Evolutionary conservation across 1,140 invertebrate genomes (phyloP), one percentile per base, ranked within the genome.

Genomic region (Sinella curviseta): DNA sequence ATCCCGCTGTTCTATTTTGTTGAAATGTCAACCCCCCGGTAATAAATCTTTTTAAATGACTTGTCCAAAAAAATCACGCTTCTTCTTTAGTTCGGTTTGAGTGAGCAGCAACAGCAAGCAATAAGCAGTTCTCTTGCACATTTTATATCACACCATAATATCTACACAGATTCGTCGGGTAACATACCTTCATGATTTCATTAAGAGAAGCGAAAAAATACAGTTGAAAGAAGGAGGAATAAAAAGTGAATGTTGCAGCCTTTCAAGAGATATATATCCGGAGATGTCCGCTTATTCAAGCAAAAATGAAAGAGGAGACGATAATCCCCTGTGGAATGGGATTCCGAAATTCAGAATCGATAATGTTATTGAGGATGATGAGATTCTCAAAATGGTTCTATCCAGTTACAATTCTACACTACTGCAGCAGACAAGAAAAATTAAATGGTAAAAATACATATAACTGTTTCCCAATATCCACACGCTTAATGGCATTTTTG

Each of bases 41-140:
- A 79, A 84, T 84, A 84, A 84, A 84, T 84, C 83, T 84, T 84
- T 80, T 82, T 82, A 84, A 84, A 84, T 84, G 83, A 84, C 83
- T 84, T 84, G 78, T 83, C 82, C 79, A 81, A 83, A 83, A 83
- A 81, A 70, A 70, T 70, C 26, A 70, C 65, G 57, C 57, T 65
- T 65, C 57, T n/a, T 16, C 57, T 65, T 65, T 26, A 65, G 57
- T 65, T 65, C 57, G 24, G 57, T 65, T 16, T 65, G 57, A n/a
- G 57, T 65, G 57, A n/a, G 26, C 57, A 65, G 3, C 57, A 26
- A 48, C n/a, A n/a, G n/a, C n/a, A n/a, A n/a, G n/a, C n/a, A n/a
- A n/a, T n/a, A n/a, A n/a, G n/a, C n/a, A n/a, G 20, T 48, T 48
- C 20, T 12, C 39, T 48, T 48, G 39, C 39, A 48, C 39, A 48